A percentile compares a stretch with the other conserved stretches of the same genome.
Conservation (phyloP, 64 coral and sea anemone species). For the Porites lutea region DNA sequence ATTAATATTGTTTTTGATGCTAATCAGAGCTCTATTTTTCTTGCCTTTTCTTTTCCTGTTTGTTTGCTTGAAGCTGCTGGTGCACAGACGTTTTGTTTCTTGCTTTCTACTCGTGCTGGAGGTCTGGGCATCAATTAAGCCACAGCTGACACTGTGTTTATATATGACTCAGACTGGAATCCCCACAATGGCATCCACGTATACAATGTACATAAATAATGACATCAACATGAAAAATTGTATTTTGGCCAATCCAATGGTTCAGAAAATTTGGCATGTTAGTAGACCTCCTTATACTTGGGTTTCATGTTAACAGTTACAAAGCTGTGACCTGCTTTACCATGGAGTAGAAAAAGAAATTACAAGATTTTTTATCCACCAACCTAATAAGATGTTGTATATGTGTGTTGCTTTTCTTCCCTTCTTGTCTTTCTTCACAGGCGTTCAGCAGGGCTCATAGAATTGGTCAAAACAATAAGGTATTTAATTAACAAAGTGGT, state of each 20-base stretch:
- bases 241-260: too few species aligned
- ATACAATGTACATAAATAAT: background rate
- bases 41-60: background rate
- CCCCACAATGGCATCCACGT: conserved; percentile 99
- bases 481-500: background rate
- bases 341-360: too few species aligned
- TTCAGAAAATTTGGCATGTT: too few species aligned
- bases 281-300: too few species aligned
- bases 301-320: too few species aligned
- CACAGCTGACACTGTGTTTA: conserved; percentile 95
- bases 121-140: conserved; percentile 97
- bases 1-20: background rate
- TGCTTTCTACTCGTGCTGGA: conserved; percentile 93
- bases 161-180: conserved; percentile 99
- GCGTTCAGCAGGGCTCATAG: conserved; percentile 98
- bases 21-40: background rate
- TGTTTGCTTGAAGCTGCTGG: conserved; percentile 65
- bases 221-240: background rate
- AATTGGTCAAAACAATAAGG: conserved; percentile 98
- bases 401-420: background rate
- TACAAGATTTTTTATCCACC: too few species aligned
- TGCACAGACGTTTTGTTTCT: conserved; percentile 95
- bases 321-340: too few species aligned
- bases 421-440: conserved; percentile 28
- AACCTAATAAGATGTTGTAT: too few species aligned